phyloP scores from a whole-genome alignment of 2,797 vertebrate species.

The Gorsachius magnificus region DNA sequence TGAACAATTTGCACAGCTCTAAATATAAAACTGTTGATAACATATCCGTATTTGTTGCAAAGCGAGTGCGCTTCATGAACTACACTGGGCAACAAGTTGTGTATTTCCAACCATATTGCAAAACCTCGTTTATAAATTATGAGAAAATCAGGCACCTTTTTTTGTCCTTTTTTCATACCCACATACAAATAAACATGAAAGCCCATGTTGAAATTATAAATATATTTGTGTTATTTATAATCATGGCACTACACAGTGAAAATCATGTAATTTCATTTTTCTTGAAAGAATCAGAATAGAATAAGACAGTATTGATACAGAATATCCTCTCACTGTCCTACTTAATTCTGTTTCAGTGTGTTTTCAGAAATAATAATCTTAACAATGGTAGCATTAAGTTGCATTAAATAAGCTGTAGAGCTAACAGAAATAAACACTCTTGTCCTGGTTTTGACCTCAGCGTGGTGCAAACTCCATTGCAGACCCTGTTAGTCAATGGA shows the following conservation, averaged over 20 bases:
- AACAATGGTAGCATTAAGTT: not conserved
- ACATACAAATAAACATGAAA: not conserved
- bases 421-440: not conserved
- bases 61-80: not conserved
- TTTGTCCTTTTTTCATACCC: not conserved
- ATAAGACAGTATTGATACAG: not conserved
- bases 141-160: fast-evolving
- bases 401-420: not conserved
- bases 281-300: not conserved
- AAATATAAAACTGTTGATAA: conserved; percentile 41
- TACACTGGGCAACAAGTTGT: not conserved
- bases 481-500: not conserved
- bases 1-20: conserved; percentile 29
- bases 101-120: not conserved
- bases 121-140: not conserved
- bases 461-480: not conserved
- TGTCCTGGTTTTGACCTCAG: not conserved
- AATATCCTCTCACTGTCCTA: not conserved
- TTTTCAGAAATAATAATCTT: not conserved
- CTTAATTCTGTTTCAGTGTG: not conserved
- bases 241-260: conserved; percentile 63
- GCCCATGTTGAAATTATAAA: conserved; percentile 42
- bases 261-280: not conserved
- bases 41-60: not conserved
- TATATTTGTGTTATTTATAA: conserved; percentile 53